Evolutionary conservation across 2,888 invertebrate species (phyloP).

Genomic region (Eurois occulta): DNA sequence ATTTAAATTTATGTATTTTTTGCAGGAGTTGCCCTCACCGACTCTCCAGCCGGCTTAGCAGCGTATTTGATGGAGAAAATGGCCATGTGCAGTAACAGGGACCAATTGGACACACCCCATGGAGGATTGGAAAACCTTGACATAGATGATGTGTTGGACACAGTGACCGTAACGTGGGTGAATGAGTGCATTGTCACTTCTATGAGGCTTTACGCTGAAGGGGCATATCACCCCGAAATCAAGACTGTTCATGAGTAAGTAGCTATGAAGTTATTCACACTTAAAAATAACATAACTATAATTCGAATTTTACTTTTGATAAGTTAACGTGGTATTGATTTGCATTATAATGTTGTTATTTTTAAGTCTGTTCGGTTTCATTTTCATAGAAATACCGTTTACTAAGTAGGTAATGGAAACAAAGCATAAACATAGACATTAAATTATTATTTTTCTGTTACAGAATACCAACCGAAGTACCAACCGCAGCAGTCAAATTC

Average conservation of each 20-base stretch:
- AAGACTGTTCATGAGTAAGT: slow-evolving; percentile 77
- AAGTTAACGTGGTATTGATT: background rate
- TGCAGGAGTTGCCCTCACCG: slow-evolving; percentile 92
- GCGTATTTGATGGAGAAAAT: slow-evolving; percentile 98
- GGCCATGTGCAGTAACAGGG: slow-evolving; percentile 92
- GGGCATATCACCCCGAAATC: slow-evolving; percentile 75
- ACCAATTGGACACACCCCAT: slow-evolving; percentile 90
- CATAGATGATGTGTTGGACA: slow-evolving; percentile 94
- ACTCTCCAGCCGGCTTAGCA: slow-evolving; percentile 96
- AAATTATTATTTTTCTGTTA: slow-evolving; percentile 65
- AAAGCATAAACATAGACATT: background rate
- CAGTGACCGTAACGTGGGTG: slow-evolving; percentile 95
- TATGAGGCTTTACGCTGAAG: slow-evolving; percentile 94
- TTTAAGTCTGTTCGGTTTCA: background rate
- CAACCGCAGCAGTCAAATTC: slow-evolving; percentile 94
- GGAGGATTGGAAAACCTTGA: slow-evolving; percentile 92
- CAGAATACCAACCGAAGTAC: slow-evolving; percentile 93
- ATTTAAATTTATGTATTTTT: slow-evolving; percentile 35
- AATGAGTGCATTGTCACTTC: slow-evolving; percentile 94
- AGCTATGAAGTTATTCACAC: background rate
- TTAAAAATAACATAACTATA: background rate
- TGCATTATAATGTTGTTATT: background rate
- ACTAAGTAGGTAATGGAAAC: background rate
- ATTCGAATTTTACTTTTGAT: background rate
- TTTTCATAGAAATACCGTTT: background rate